These are phyloP conservation scores for Sciurus carolinensis DNA, from an alignment of 2,797 vertebrate genomes.

Conservation along the genomic window DNA sequence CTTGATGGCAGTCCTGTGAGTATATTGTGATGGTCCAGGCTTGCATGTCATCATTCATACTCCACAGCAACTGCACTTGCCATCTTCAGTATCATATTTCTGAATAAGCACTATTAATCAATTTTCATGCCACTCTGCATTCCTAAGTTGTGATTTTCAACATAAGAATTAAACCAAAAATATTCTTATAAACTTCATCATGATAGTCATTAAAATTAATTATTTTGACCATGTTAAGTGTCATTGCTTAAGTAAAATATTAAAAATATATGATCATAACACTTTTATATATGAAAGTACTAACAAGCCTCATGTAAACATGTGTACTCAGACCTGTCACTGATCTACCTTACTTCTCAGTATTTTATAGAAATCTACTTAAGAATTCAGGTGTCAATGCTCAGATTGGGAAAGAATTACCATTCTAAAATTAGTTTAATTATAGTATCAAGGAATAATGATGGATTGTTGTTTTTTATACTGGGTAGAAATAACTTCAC, in stretches of 20 bases:
- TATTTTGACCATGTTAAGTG: not conserved
- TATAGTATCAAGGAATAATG: constrained; percentile 5
- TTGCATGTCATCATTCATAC: not conserved
- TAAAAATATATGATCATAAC: not conserved
- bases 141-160: not conserved
- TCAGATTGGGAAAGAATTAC: not conserved
- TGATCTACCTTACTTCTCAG: not conserved
- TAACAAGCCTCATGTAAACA: not conserved
- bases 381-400: not conserved
- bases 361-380: constrained; percentile 30
- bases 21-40: constrained; percentile 45
- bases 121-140: not conserved
- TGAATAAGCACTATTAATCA: not conserved
- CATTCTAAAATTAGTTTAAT: constrained; percentile 6
- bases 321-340: not conserved
- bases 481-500: not conserved
- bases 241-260: not conserved
- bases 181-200: not conserved
- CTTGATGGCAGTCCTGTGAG: constrained; percentile 96
- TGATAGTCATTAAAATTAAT: not conserved
- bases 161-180: not conserved
- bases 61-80: not conserved
- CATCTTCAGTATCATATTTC: not conserved
- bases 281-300: not conserved
- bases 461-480: not conserved